Evolutionary conservation across 2,797 vertebrate genomes (phyloP).

Genomic region (Phrynocephalus vlangalii): DNA sequence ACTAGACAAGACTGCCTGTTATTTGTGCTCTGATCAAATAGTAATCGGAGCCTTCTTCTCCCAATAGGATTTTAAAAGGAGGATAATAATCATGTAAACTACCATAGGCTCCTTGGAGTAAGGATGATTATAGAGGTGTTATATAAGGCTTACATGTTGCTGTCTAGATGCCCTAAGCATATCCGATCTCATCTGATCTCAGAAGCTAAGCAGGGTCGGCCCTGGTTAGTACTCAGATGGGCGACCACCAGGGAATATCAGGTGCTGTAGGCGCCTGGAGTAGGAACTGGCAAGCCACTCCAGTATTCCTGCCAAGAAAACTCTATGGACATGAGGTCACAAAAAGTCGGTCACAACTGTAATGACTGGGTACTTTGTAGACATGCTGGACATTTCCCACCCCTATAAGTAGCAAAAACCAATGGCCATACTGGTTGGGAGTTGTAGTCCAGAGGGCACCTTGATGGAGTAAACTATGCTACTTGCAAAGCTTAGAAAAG

Average conservation of each 20-base stretch:
- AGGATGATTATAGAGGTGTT: not conserved
- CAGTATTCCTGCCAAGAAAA: too few species aligned
- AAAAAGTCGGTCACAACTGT: too few species aligned
- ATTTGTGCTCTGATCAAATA: not conserved
- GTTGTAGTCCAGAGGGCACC: not conserved
- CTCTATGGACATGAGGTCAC: too few species aligned
- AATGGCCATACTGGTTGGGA: not conserved
- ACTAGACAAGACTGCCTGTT: constrained; percentile 26
- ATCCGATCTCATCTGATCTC: too few species aligned
- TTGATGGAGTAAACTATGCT: not conserved
- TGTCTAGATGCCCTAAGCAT: too few species aligned
- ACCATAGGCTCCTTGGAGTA: not conserved
- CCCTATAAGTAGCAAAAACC: not conserved
- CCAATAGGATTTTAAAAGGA: not conserved
- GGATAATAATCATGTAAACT: not conserved
- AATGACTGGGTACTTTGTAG: not conserved
- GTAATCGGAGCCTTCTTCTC: too few species aligned
- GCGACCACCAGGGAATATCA: too few species aligned
- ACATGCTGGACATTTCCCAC: not conserved
- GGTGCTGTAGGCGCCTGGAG: too few species aligned
- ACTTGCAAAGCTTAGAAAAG: not conserved
- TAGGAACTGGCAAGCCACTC: too few species aligned
- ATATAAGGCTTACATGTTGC: too few species aligned
- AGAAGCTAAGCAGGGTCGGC: too few species aligned
- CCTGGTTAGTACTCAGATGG: too few species aligned